phyloP scores from a whole-genome alignment of 2,797 vertebrate genomes.

The Acipenser oxyrinchus region DNA sequence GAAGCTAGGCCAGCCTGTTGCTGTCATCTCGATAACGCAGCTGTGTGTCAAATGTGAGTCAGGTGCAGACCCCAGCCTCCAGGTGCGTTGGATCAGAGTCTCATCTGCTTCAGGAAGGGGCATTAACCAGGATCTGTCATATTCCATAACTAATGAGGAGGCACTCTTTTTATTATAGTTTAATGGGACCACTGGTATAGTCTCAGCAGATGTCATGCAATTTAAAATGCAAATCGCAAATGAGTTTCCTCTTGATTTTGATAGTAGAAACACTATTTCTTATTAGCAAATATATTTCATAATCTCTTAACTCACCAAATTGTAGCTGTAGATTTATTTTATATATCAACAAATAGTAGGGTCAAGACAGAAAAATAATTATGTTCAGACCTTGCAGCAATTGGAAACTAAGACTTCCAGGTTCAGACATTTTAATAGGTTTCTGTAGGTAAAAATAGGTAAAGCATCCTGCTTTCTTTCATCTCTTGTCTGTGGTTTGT shows the following conservation, averaged over 20 bases:
- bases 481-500: too few relatives aligned
- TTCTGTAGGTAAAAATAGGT: too few relatives aligned
- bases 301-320: too few relatives aligned
- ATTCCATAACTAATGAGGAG: slow-evolving; percentile 42
- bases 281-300: not conserved
- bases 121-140: slow-evolving; percentile 28
- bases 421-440: too few relatives aligned
- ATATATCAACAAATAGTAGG: too few relatives aligned
- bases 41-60: slow-evolving; percentile 18
- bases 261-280: not conserved
- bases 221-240: slow-evolving; percentile 35
- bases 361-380: too few relatives aligned
- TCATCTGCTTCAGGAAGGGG: slow-evolving; percentile 15
- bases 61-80: slow-evolving; percentile 21
- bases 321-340: too few relatives aligned
- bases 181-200: slow-evolving; percentile 15
- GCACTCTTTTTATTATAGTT: slow-evolving; percentile 1
- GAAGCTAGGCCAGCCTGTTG: slow-evolving; percentile 9
- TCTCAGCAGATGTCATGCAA: slow-evolving; percentile 35
- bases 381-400: too few relatives aligned
- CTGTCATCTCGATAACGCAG: slow-evolving; percentile 5
- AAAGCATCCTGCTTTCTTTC: too few relatives aligned
- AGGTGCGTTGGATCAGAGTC: slow-evolving; percentile 13
- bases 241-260: not conserved
- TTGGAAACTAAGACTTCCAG: too few relatives aligned